Evolutionary conservation across 1,140 invertebrate genomes (phyloP).

Genomic region (Oscheius sp.): DNA sequence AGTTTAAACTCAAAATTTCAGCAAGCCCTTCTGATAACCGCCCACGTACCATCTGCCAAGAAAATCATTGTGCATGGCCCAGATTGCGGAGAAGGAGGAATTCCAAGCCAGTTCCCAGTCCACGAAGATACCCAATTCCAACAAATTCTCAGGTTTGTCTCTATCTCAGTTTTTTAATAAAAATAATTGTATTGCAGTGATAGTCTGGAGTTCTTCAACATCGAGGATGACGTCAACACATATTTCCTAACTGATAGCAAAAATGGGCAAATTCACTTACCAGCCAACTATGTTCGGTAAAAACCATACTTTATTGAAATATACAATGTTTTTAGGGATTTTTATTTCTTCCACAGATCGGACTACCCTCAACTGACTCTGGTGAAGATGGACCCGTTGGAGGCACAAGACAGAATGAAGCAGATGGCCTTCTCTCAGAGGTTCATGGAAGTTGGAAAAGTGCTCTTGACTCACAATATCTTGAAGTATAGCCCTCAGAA

Average conservation of each 20-base stretch:
- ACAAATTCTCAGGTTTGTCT: conserved; percentile 86
- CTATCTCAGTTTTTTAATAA: too few species aligned
- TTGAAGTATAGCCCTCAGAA: conserved; percentile 63
- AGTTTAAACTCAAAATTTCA: conserved; percentile 47
- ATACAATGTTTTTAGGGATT: conserved; percentile 70
- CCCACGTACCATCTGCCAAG: conserved; percentile 96
- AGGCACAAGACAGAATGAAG: conserved; percentile 79
- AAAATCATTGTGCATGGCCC: conserved; percentile 97
- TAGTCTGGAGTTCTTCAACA: conserved; percentile 93
- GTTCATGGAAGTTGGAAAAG: conserved; percentile 94
- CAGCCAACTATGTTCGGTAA: conserved; percentile 46
- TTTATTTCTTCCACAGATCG: conserved; percentile 97
- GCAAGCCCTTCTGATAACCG: conserved; percentile 88
- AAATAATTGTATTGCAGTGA: too few species aligned
- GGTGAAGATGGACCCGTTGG: conserved; percentile 86
- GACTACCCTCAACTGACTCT: conserved; percentile 94
- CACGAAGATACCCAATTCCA: conserved; percentile 98
- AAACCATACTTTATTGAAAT: not conserved
- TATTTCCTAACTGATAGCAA: conserved; percentile 95
- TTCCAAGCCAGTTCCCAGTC: conserved; percentile 95
- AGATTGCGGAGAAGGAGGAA: conserved; percentile 79
- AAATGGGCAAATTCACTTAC: conserved; percentile 74
- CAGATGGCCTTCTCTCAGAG: conserved; percentile 88
- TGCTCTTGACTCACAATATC: conserved; percentile 66
- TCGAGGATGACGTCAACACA: conserved; percentile 82